Evolutionary conservation across 1,140 invertebrate genomes (phyloP), one percentile per base, ranked within the genome.

Genomic region (Sitodiplosis mosellana): DNA sequence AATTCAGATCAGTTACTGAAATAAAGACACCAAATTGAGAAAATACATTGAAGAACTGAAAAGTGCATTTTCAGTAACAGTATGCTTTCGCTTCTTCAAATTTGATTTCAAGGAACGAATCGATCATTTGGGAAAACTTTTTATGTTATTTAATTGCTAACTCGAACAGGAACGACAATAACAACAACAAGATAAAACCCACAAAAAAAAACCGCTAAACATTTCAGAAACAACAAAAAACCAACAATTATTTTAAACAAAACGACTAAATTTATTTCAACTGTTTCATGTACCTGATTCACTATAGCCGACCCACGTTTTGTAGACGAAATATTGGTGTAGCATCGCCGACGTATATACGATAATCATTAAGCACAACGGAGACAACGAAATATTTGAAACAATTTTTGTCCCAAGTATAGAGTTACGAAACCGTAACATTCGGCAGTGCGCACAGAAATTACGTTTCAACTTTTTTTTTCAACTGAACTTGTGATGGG

Each of bases 301-400:
- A n/a, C 5, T n/a, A 54, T 55, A 63, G 61, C 58, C 61, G 61
- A 51, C 61, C 61, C 54, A 59, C 59, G 52, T 61, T 63, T 61
- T 63, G 61, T 63, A 63, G 61, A 60, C 56, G 61, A 58, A 60
- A 63, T 55, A 61, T 61, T 55, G 56, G 58, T 52, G 61, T 63
- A 53, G 54, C 61, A n/a, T 59, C 61, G 53, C 60, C 61, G 53
- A 56, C 58, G 54, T 59, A 55, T 42, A 46, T 46, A 48, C 47
- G 43, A 47, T 52, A 52, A 59, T 60, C n/a, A n/a, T n/a, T n/a
- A 60, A 51, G 58, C 59, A 50, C 58, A 52, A 51, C 27, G 27
- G 27, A 27, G 27, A 27, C 27, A 27, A 27, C 27, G 27, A 27
- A 27, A 27, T 5, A 27, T 27, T 27, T 10, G 10, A 27, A 27